A percentile compares a stretch with the other conserved stretches of the same genome.
Evolutionary conservation across 2,888 invertebrate species (phyloP).

Genomic region (Corythucha ciliata): DNA sequence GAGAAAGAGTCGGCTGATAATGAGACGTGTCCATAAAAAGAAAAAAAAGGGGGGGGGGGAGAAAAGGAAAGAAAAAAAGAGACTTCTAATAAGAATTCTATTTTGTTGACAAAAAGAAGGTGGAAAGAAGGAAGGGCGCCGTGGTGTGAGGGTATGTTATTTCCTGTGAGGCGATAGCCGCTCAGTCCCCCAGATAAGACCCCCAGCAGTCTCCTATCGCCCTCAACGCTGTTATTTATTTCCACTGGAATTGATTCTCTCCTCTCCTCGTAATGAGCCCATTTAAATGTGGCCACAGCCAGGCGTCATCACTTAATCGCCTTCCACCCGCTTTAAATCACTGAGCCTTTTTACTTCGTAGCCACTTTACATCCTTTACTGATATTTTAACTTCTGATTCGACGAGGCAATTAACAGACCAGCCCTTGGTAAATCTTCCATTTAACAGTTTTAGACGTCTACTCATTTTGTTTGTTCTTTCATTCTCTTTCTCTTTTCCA

Average conservation of each 20-base stretch:
- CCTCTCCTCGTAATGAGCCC: not conserved
- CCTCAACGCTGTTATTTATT: slow-evolving; percentile 1
- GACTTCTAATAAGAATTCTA: not conserved
- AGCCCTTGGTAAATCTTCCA: no score
- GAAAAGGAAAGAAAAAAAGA: not conserved
- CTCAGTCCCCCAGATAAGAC: not conserved
- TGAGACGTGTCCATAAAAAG: no score
- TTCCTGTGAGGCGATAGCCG: not conserved
- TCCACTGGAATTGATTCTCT: not conserved
- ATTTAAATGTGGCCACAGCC: not conserved
- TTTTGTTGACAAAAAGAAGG: not conserved
- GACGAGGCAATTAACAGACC: not conserved
- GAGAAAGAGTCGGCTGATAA: not conserved
- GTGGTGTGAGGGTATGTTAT: not conserved
- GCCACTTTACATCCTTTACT: not conserved
- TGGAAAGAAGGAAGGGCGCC: not conserved
- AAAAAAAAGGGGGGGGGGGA: no score
- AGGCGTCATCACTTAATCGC: slow-evolving; percentile 1
- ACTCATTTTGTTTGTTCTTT: no score
- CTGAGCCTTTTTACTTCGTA: not conserved
- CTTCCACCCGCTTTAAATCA: not conserved
- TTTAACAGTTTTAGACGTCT: no score
- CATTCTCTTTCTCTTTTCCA: no score
- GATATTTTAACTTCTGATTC: not conserved
- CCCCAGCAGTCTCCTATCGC: not conserved